Evolutionary conservation across 1,140 invertebrate genomes (phyloP).

Genomic region (Heliconius congener): DNA sequence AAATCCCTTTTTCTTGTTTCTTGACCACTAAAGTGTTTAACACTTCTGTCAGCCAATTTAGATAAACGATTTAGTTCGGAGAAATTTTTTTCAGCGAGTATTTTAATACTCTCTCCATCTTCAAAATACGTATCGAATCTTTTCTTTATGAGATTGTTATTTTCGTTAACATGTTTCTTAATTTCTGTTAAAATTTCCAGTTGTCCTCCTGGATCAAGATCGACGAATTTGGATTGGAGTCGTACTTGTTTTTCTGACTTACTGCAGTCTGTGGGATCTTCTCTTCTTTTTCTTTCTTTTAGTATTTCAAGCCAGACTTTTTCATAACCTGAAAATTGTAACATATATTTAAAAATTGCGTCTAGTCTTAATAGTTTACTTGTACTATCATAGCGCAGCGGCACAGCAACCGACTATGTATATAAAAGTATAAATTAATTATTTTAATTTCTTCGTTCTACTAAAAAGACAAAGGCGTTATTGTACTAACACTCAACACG

Average conservation of each 20-base stretch:
- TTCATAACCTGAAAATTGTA: slow-evolving; percentile 67
- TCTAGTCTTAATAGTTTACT: too few species aligned
- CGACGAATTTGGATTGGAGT: slow-evolving; percentile 37
- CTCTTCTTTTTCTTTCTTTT: slow-evolving; percentile 67
- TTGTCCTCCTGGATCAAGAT: slow-evolving; percentile 63
- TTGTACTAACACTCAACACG: too few species aligned
- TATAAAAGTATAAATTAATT: too few species aligned
- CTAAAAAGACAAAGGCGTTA: too few species aligned
- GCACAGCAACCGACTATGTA: too few species aligned
- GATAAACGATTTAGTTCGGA: slow-evolving; percentile 74
- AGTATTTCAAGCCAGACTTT: slow-evolving; percentile 65
- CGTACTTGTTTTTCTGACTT: slow-evolving; percentile 40
- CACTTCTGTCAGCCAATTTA: slow-evolving; percentile 74
- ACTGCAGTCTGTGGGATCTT: slow-evolving; percentile 35
- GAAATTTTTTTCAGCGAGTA: slow-evolving; percentile 75
- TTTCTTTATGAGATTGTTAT: slow-evolving; percentile 76
- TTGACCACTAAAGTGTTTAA: slow-evolving; percentile 71
- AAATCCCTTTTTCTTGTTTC: slow-evolving; percentile 62
- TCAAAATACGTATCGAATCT: slow-evolving; percentile 55
- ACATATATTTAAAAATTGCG: neutral
- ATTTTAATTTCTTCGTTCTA: too few species aligned
- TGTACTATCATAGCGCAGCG: too few species aligned
- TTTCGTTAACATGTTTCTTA: slow-evolving; percentile 76
- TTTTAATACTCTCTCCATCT: slow-evolving; percentile 65
- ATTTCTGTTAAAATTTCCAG: slow-evolving; percentile 72